phyloP scores from a whole-genome alignment of 1,140 invertebrate species.

The Conopomorpha cramerella region DNA sequence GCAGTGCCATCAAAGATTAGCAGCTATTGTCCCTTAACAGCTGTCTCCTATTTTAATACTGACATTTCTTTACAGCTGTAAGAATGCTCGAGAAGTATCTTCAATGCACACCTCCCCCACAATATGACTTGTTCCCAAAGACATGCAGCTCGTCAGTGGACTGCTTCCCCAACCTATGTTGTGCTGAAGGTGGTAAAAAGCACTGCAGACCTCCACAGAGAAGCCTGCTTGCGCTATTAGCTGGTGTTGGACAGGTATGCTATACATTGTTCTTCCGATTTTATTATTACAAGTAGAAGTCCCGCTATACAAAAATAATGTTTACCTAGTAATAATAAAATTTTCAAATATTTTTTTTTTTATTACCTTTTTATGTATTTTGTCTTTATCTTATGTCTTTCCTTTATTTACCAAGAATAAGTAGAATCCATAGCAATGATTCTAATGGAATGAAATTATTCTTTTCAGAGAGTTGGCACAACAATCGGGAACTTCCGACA shows the following conservation, averaged over 20 bases:
- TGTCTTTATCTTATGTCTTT: too few species aligned
- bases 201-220: slow-evolving; percentile 71
- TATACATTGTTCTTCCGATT: background rate
- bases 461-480: slow-evolving; percentile 40
- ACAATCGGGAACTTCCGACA: slow-evolving; percentile 15
- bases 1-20: too few species aligned
- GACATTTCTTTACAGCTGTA: slow-evolving; percentile 57
- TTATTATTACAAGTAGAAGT: too few species aligned
- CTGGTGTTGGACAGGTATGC: slow-evolving; percentile 58
- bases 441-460: slow-evolving; percentile 7
- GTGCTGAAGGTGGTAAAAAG: slow-evolving; percentile 70
- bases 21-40: too few species aligned
- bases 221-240: slow-evolving; percentile 66
- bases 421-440: too few species aligned
- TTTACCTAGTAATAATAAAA: too few species aligned
- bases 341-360: too few species aligned
- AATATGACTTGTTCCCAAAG: slow-evolving; percentile 68
- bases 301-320: too few species aligned
- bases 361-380: too few species aligned
- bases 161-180: slow-evolving; percentile 77
- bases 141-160: slow-evolving; percentile 68
- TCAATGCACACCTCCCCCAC: slow-evolving; percentile 72
- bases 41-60: too few species aligned
- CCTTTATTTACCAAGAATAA: too few species aligned
- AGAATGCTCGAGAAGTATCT: slow-evolving; percentile 66